Conservation (phyloP, 2,888 invertebrate genomes). For the Lithosia quadra region DNA sequence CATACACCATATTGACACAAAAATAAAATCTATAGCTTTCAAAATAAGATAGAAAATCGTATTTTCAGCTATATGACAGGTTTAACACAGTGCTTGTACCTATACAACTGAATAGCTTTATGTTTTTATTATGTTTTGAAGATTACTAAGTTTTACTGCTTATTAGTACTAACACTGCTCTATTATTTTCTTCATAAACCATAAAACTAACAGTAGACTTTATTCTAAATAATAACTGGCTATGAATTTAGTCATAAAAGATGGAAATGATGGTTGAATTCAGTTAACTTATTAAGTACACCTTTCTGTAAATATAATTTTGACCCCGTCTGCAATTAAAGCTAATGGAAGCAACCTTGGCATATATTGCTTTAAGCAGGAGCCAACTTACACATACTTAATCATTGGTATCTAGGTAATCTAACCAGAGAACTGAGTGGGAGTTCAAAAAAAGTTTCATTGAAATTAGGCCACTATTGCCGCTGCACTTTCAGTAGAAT, state of each 20-base stretch:
- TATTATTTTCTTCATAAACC: slow-evolving; percentile 2
- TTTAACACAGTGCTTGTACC: neutral
- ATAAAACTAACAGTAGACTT: slow-evolving; percentile 3
- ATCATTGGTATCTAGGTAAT: neutral
- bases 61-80: neutral
- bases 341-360: neutral
- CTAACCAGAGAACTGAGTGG: neutral
- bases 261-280: neutral
- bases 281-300: neutral
- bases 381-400: neutral
- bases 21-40: neutral
- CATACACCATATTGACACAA: neutral
- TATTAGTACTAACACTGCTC: neutral
- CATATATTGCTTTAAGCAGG: neutral
- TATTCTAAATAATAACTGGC: slow-evolving; percentile 8
- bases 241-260: neutral
- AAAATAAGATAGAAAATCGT: neutral
- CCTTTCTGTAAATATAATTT: neutral
- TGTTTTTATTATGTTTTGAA: neutral
- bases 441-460: neutral
- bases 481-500: too few species aligned
- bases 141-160: neutral
- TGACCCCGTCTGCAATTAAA: neutral
- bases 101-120: neutral
- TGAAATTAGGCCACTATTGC: too few species aligned